Conservation (phyloP, 2,113 vertebrate genomes). For the Erythrocebus patas region DNA sequence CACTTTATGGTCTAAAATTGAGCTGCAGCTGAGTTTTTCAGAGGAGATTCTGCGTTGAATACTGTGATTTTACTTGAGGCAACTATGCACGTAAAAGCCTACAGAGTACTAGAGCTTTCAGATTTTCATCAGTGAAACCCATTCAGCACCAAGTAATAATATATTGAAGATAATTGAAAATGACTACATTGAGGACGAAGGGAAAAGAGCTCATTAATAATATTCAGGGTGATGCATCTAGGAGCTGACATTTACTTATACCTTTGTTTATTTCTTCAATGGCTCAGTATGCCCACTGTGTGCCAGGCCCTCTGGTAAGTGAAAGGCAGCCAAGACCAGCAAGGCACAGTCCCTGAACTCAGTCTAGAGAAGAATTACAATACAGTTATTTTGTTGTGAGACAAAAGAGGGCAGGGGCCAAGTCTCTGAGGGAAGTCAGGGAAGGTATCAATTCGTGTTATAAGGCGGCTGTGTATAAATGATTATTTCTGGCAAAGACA, state of each 20-base stretch:
- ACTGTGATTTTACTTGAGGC: slow-evolving; percentile 15
- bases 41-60: not conserved
- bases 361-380: not conserved
- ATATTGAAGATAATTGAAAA: not conserved
- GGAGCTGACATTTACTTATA: not conserved
- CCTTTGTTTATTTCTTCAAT: not conserved
- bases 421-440: not conserved
- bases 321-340: not conserved
- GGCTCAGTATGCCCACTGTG: not conserved
- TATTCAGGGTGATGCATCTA: not conserved
- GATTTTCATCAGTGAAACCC: not conserved
- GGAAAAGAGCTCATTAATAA: not conserved
- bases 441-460: not conserved
- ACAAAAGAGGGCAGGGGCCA: no score
- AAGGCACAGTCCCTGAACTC: not conserved
- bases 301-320: not conserved
- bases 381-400: not conserved
- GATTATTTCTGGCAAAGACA: not conserved
- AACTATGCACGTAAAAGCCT: not conserved
- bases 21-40: slow-evolving; percentile 14
- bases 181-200: not conserved
- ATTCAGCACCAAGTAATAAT: not conserved
- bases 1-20: not conserved
- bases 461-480: not conserved
- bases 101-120: not conserved